Base-by-base conservation (phyloP, 2,888 invertebrate genomes). In the Parnassius smintheus region DNA sequence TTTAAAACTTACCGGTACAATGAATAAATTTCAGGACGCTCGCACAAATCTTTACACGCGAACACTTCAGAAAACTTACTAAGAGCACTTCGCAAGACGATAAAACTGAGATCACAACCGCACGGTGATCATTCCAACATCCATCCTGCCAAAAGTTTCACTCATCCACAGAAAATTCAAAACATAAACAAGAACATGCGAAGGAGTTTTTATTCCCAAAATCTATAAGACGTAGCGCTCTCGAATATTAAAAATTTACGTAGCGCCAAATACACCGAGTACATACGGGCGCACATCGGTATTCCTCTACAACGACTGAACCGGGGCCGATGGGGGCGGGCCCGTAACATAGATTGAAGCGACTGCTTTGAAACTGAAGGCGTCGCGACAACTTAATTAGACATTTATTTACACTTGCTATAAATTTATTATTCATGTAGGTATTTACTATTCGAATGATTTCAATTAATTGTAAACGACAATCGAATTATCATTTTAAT, bases 201-300 rank as follows among this genome's bases (percentile, higher is more conserved):
- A 54, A 50, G 45, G 42, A 49, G 45, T 61, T 56, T 12, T 22
- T 35, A 13, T 3, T 22, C 22, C 25, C 11, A 52, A 58, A 13
- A 44, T 53, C 71, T 42, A 7, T 50, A 49, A 57, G 18, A 46
- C 45, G 52, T 56, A 46, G 35, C 60, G 60, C 51, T 58, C 72
- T 75, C 73, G 76, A 75, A 72, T 72, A 88, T 88, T 88, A 86
- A 88, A 85, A 86, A 88, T 88, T 85, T 79, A 88, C 85, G 82
- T 72, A 62, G 74, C 56, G 25, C 18, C 3, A 13, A 12, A 12
- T 10, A 35, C 57, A 10, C 41, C 49, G 53, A 49, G 22, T 8
- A 45, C 44, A 49, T 45, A 60, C 65, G 62, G 59, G 59, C 62
- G 60, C 41, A 49, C 65, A 22, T 25, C 59, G 18, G 56, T 62